A percentile compares a stretch with the other conserved stretches of the same genome.
These are phyloP conservation scores for Ceratotherium simum DNA, from an alignment of 2,113 vertebrate genomes.

Conservation along the genomic window DNA sequence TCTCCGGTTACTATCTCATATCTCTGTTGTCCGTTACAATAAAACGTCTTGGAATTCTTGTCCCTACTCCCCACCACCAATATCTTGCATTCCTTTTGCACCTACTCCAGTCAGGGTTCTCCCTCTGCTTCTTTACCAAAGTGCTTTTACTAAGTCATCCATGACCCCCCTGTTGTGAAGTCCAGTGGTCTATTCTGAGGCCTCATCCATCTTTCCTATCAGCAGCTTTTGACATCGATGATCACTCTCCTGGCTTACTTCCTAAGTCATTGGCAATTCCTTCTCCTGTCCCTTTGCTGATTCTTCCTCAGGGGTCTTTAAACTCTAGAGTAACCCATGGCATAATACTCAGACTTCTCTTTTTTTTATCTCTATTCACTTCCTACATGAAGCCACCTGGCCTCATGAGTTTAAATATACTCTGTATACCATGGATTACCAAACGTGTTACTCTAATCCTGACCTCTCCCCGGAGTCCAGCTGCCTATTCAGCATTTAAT, in stretches of 20 bases:
- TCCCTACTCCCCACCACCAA: rapidly evolving
- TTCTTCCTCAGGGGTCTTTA: neutral
- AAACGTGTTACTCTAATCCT: neutral
- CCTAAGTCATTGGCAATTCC: neutral
- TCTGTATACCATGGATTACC: neutral
- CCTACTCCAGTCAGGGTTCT: neutral
- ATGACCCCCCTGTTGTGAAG: neutral
- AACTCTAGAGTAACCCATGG: neutral
- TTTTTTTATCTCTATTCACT: neutral
- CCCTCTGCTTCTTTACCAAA: neutral
- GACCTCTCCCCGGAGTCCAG: too few relatives aligned
- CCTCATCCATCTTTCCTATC: neutral
- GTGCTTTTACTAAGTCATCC: neutral
- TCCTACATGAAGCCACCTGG: neutral
- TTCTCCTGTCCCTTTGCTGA: neutral
- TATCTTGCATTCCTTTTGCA: neutral
- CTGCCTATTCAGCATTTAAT: too few relatives aligned
- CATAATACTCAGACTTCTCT: neutral
- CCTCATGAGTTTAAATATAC: neutral
- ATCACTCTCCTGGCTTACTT: neutral
- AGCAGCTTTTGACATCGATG: neutral
- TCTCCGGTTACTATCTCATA: neutral
- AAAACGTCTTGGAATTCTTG: neutral
- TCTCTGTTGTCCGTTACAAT: neutral
- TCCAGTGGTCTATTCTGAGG: rapidly evolving